A percentile compares a stretch with the other conserved stretches of the same genome.
phyloP scores from a whole-genome alignment of 2,888 invertebrate genomes.

The Tryphoninae sp. region DNA sequence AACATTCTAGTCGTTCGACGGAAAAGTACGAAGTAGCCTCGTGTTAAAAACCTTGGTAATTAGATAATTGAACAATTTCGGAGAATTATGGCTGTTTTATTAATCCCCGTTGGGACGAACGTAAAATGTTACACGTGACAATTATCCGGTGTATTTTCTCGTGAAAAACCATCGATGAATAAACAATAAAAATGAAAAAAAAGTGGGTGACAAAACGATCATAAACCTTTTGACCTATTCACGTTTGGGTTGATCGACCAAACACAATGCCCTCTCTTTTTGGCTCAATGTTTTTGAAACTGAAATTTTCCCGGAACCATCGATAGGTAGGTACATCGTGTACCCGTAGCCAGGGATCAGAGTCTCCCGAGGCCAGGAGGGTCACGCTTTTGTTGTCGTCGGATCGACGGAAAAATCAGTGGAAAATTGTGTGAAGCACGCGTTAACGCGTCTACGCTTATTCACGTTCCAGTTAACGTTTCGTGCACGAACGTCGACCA shows the following conservation, averaged over 20 bases:
- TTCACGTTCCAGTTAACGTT: background rate
- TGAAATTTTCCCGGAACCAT: background rate
- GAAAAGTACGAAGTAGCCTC: too few relatives aligned
- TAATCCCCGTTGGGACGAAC: too few relatives aligned
- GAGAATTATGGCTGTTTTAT: too few relatives aligned
- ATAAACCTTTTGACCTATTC: too few relatives aligned
- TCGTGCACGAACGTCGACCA: background rate
- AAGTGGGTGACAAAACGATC: too few relatives aligned
- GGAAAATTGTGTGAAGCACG: slow-evolving; percentile 7
- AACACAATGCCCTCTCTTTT: background rate
- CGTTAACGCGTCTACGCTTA: background rate
- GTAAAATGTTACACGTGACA: too few relatives aligned
- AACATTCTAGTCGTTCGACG: too few relatives aligned
- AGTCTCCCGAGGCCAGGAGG: background rate
- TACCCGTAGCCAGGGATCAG: slow-evolving; percentile 11
- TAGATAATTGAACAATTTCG: too few relatives aligned
- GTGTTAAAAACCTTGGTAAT: too few relatives aligned
- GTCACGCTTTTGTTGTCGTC: slow-evolving; percentile 11
- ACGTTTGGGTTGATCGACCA: background rate
- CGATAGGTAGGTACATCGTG: background rate
- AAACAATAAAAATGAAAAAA: too few relatives aligned
- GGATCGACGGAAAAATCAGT: slow-evolving; percentile 2
- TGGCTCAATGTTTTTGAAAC: background rate
- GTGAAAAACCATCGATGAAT: too few relatives aligned
- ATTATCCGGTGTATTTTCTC: too few relatives aligned